Evolutionary conservation across 2,797 vertebrate genomes (phyloP), one percentile per base, ranked within the genome.

Genomic region (Orestias chungarensis): DNA sequence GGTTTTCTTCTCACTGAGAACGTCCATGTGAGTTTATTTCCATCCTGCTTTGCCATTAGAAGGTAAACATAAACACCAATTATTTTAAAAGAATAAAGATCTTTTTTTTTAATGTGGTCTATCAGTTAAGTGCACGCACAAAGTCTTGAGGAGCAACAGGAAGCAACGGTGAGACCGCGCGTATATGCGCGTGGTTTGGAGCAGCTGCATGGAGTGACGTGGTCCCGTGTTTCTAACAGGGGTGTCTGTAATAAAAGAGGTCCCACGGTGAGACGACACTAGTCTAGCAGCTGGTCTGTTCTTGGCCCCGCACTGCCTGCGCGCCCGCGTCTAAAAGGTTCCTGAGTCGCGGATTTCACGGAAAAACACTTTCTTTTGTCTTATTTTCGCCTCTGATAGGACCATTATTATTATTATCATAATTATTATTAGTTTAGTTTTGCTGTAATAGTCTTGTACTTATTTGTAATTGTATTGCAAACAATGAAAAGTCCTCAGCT

Each of bases 161-260:
- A 38, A 59, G 18, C 18, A 20, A 20, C 20, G 61, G 25, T 31
- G 15, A 46, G 29, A 6, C 42, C 6, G 40, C 5, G 35, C 1
- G 9, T 38, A 46, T 15, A 18, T 15, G 46, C 18, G 70, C 17
- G 61, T 25, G 47, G 23, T 25, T 74, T 66, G 64, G 64, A 59
- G 74, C 64, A 66, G 64, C 64, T 62, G 70, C 69, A 68, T 67
- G 2, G 67, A 61, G 82, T 80, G 82, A 86, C 73, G 80, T 87
- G 89, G 87, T 87, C 57, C 70, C 57, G 78, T 84, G 85, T 73
- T 75, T 42, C 76, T 78, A 76, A 82, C 84, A 86, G 44, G 81
- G 74, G 69, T 55, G 66, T 75, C 85, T 85, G 62, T 86, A 90
- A 91, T 88, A 82, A 91, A n/a, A 92, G 71, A 84, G 84, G 81